A percentile compares a stretch with the other conserved stretches of the same genome.
phyloP scores from a whole-genome alignment of 2,888 invertebrate genomes.

The Synanthedon formicaeformis region DNA sequence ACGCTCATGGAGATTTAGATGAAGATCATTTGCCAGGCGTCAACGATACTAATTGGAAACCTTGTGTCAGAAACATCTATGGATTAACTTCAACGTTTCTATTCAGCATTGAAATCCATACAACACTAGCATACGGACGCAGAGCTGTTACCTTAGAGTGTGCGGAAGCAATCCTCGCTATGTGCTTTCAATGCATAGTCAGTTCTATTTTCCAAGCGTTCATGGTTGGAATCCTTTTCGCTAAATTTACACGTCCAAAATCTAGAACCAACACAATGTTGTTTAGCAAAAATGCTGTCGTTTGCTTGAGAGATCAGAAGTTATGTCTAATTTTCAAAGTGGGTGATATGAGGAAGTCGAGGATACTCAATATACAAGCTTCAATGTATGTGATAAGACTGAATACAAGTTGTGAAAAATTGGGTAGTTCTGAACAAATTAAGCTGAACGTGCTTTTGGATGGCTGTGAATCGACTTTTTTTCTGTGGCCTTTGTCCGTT shows the following conservation, averaged over 20 bases:
- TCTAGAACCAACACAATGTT: conserved; percentile 93
- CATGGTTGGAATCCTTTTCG: conserved; percentile 90
- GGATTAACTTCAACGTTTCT: conserved; percentile 94
- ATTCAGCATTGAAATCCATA: conserved; percentile 96
- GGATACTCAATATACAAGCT: conserved; percentile 92
- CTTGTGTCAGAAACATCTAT: conserved; percentile 88
- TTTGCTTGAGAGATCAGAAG: conserved; percentile 87
- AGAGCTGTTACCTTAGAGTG: conserved; percentile 92
- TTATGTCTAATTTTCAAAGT: conserved; percentile 92
- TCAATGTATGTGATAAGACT: conserved; percentile 86
- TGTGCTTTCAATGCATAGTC: conserved; percentile 95
- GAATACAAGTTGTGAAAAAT: conserved; percentile 79
- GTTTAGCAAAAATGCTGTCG: conserved; percentile 90
- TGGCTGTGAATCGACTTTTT: conserved; percentile 90
- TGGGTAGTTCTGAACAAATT: conserved; percentile 84
- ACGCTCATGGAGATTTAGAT: conserved; percentile 88
- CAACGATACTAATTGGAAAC: conserved; percentile 75
- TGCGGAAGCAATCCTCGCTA: conserved; percentile 91
- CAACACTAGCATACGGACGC: conserved; percentile 91
- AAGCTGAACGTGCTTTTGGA: conserved; percentile 83
- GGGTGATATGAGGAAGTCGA: conserved; percentile 94
- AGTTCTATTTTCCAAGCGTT: conserved; percentile 89
- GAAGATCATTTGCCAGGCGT: conserved; percentile 72
- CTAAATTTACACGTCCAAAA: conserved; percentile 95
- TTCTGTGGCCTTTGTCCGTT: conserved; percentile 96